These are phyloP conservation scores for Serilophus lunatus DNA, from an alignment of 2,113 vertebrate genomes.

Conservation along the genomic window DNA sequence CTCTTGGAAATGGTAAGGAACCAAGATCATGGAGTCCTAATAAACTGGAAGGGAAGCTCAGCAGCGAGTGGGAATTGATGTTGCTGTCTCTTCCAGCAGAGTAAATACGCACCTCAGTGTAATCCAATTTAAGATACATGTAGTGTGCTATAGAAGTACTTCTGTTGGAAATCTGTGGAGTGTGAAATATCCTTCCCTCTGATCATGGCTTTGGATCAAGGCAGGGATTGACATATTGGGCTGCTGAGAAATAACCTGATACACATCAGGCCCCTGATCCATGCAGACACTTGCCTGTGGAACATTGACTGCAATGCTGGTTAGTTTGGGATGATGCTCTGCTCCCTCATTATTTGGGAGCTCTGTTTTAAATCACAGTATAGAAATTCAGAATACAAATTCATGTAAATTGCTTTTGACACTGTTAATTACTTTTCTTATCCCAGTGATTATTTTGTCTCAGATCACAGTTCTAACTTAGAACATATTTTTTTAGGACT, in stretches of 20 bases:
- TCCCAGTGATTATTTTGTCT: not conserved
- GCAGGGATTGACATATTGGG: not conserved
- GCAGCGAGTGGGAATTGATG: not conserved
- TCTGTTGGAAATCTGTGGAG: not conserved
- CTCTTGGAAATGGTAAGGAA: not conserved
- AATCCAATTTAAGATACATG: not conserved
- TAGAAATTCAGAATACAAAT: not conserved
- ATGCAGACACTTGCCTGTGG: not conserved
- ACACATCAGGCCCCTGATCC: not conserved
- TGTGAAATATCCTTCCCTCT: not conserved
- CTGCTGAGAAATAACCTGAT: not conserved
- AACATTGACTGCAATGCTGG: not conserved
- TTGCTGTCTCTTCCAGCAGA: not conserved
- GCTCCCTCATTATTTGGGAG: not conserved
- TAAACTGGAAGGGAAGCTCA: not conserved
- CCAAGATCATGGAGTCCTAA: not conserved
- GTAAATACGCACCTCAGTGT: not conserved
- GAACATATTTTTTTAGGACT: not conserved
- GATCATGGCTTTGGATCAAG: not conserved
- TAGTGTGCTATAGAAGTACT: rapidly evolving
- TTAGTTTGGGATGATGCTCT: not conserved
- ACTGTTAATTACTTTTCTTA: not conserved
- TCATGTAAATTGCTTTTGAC: not conserved
- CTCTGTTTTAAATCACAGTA: not conserved
- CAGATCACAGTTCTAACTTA: not conserved